A percentile compares a stretch with the other conserved stretches of the same genome.
Conservation (phyloP, 2,113 vertebrate species). For the Cygnus atratus region DNA sequence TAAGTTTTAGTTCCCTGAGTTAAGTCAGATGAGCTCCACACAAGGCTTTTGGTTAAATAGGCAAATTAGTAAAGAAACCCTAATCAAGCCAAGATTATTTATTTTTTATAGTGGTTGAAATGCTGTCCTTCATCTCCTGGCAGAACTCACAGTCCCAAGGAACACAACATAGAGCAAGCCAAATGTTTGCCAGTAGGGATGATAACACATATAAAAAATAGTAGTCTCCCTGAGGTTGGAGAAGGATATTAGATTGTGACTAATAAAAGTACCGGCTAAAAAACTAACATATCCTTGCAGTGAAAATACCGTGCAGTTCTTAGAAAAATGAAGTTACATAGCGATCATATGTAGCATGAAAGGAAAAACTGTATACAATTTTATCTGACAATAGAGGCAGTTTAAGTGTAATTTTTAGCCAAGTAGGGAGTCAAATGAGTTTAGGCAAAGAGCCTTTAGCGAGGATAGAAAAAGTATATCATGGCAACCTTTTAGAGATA, state of each 20-base stretch:
- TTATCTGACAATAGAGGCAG: background rate
- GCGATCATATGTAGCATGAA: background rate
- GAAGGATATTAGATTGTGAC: background rate
- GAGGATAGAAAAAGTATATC: slow-evolving; percentile 45
- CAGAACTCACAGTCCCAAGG: background rate
- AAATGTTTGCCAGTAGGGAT: background rate
- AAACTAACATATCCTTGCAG: background rate
- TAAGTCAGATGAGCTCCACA: background rate
- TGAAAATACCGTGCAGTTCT: background rate
- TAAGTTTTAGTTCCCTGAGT: background rate
- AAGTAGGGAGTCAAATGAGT: slow-evolving; percentile 16
- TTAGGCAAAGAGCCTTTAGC: background rate
- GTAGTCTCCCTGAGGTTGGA: background rate
- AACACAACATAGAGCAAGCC: background rate
- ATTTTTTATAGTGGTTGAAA: background rate
- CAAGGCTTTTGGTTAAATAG: background rate
- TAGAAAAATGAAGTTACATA: background rate
- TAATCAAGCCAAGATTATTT: background rate
- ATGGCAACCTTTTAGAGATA: slow-evolving; percentile 50
- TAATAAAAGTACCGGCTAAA: background rate
- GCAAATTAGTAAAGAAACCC: background rate
- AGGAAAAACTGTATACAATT: background rate
- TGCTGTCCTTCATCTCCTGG: background rate
- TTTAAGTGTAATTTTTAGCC: slow-evolving; percentile 29
- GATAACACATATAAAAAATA: background rate